Evolutionary conservation across 2,888 invertebrate species (phyloP), one percentile per base, ranked within the genome.

Genomic region (Uropetala carovei): DNA sequence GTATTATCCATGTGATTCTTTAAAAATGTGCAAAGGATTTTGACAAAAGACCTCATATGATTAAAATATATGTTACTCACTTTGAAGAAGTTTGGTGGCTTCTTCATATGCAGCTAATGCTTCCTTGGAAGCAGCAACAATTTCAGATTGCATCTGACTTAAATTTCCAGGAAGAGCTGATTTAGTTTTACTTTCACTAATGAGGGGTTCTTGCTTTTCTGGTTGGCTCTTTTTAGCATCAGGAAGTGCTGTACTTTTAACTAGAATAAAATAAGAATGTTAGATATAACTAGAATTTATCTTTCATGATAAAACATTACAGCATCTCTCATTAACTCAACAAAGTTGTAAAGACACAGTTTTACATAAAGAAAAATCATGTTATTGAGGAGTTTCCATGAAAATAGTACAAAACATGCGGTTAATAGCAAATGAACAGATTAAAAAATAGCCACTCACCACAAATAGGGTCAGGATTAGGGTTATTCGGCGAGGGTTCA

Each of bases 161-260:
- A 89, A 89, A 43, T 89, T 89, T 27, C 30, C 27, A 64, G 89
- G 89, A 60, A 89, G 89, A n/a, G 18, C 89, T 11, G 18, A 1
- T 0, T 16, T 68, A 5, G 64, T 16, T 60, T 64, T 30, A 14
- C 43, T 89, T 89, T 89, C 89, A 0, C 43, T 27, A 27, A 89
- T 64, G 5, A 43, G n/a, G 13, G 68, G 89, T 11, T 89, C 89
- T 64, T 60, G n/a, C 22, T 64, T 60, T 60, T 64, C 89, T 18
- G 64, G 1, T 16, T 30, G 9, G 22, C 75, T 75, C 64, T 89
- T 89, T 18, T 64, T 58, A 43, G 43, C 9, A 18, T 64, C 43
- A 43, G 64, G 64, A 89, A 89, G 64, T 89, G 64, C 89, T 89
- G 89, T 89, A n/a, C 89, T 64, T 89, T 89, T 43, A 64, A 89